Base-by-base conservation (phyloP, 1,140 invertebrate species). In the Lasaia peninsularis region DNA sequence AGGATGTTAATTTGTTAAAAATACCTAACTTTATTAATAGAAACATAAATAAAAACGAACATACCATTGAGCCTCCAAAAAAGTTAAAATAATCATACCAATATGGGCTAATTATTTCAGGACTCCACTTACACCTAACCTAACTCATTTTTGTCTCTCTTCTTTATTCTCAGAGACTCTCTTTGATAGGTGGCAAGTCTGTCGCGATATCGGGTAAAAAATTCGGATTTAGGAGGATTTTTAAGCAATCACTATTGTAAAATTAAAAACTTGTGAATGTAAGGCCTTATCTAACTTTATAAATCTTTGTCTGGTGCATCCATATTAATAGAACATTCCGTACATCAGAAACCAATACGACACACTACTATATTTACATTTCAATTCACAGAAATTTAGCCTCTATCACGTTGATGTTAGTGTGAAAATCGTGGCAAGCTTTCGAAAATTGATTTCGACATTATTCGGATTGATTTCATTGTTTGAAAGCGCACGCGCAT, bases 401-500 rank as follows among this genome's bases (percentile, higher is more conserved):
- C 20, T 48, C 40, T 48, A 48, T 20, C 4, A 3, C 11, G 5
- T 20, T 21, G 18, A 10, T 6, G 9, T 6, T n/a, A 21, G 20
- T n/a, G 40, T 6, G 40, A 21, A 48, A 48, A 48, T 48, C 40
- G 18, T 48, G 11, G 18, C 18, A 48, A 18, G 2, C 4, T 1
- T 44, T 21, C 20, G 4, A 5, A 48, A 48, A 48, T 21, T 48
- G 11, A 48, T 18, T 48, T 48, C 40, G 18, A 21, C 11, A 48
- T 48, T 48, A 48, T 48, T 20, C 40, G 18, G 40, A 52, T 52
- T 33, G 31, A 24, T 53, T 59, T 32, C 52, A 59, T 62, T 50
- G 37, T 60, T 56, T 57, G 21, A 54, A 52, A 44, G 53, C 55
- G 48, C 55, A 52, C 52, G 62, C 54, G 57, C 56, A 57, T 18